phyloP scores from a whole-genome alignment of 1,140 invertebrate species.

The Pentalonia nigronervosa region DNA sequence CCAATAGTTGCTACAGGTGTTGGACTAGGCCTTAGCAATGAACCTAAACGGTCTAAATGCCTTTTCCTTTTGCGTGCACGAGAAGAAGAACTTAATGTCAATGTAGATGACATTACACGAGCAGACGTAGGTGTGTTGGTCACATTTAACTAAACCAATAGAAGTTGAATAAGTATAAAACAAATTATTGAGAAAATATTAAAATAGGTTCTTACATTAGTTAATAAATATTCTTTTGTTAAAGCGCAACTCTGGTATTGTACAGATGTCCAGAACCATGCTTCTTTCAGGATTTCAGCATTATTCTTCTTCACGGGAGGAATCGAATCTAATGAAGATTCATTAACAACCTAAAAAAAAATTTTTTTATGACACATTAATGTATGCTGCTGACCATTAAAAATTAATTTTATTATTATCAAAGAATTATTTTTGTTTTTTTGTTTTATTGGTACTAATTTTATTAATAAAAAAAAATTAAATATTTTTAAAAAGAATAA shows the following conservation, averaged over 20 bases:
- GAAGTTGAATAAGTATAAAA: background rate
- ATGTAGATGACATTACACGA: conserved; percentile 42
- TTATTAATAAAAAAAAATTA: background rate
- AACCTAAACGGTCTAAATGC: conserved; percentile 46
- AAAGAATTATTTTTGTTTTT: background rate
- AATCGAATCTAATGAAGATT: conserved; percentile 73
- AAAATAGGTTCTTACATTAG: conserved; percentile 72
- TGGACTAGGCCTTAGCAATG: conserved; percentile 42
- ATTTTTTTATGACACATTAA: background rate
- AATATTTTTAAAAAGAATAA: background rate
- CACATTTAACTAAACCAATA: conserved; percentile 41
- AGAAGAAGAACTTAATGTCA: conserved; percentile 51
- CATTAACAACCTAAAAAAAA: conserved; percentile 74
- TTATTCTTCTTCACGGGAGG: conserved; percentile 71
- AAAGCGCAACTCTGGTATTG: conserved; percentile 92
- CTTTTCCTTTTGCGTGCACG: conserved; percentile 51
- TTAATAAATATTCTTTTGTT: conserved; percentile 87
- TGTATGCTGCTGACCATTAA: background rate
- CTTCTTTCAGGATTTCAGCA: conserved; percentile 79
- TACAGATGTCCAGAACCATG: conserved; percentile 98
- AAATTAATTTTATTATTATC: background rate
- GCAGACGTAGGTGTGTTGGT: conserved; percentile 40
- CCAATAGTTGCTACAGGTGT: conserved; percentile 32
- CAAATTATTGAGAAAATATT: background rate
- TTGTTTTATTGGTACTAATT: background rate